Evolutionary conservation across 2,113 vertebrate genomes (phyloP).

Genomic region (Gambusia holbrooki): DNA sequence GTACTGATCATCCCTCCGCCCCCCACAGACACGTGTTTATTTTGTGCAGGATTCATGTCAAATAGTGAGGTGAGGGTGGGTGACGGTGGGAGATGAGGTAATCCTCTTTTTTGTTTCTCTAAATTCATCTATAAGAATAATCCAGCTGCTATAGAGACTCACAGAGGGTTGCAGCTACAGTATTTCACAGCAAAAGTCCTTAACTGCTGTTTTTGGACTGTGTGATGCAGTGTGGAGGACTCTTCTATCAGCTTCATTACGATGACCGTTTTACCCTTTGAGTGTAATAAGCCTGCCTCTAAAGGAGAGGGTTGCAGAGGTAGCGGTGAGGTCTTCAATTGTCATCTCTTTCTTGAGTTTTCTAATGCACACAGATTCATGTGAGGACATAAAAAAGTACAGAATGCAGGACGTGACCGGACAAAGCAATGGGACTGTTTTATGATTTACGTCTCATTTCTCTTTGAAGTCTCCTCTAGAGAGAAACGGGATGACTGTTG

Average conservation of each 20-base stretch:
- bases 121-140: conserved; percentile 55
- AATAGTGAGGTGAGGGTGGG: conserved; percentile 64
- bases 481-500: conserved; percentile 39
- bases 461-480: conserved; percentile 70
- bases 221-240: conserved; percentile 48
- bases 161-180: conserved; percentile 39
- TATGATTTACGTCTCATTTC: conserved; percentile 58
- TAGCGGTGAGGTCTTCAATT: conserved; percentile 28
- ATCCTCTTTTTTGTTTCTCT: conserved; percentile 72
- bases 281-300: conserved; percentile 74
- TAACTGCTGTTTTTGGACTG: conserved; percentile 55
- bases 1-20: conserved; percentile 40
- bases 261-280: conserved; percentile 77
- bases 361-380: conserved; percentile 28
- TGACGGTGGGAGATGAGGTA: conserved; percentile 59
- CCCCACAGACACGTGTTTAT: conserved; percentile 57
- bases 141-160: conserved; percentile 56
- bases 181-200: conserved; percentile 46
- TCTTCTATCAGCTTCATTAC: conserved; percentile 74
- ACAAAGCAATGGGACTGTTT: conserved; percentile 56
- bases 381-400: conserved; percentile 40
- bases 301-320: conserved; percentile 1
- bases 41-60: conserved; percentile 68
- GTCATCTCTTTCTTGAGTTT: conserved; percentile 53
- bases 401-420: conserved; percentile 51